These are phyloP conservation scores for Pygocentrus nattereri DNA, from an alignment of 2,797 vertebrate species.

Conservation along the genomic window DNA sequence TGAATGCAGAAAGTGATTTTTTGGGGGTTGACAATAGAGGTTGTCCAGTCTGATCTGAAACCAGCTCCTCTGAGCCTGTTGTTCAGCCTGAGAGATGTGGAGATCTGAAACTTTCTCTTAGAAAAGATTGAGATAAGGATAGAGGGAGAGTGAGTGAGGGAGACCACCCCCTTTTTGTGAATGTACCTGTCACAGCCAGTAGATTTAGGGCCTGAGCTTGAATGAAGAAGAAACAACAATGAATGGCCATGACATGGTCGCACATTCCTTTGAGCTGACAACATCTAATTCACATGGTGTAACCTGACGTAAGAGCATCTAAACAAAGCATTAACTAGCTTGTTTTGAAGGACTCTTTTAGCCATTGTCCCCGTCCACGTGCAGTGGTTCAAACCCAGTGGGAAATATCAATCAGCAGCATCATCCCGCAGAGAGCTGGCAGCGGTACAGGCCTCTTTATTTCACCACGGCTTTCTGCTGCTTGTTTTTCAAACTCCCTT, in stretches of 20 bases:
- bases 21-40: neutral
- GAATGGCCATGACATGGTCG: conserved; percentile 57
- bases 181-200: conserved; percentile 57
- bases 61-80: neutral
- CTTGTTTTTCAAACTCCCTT: neutral
- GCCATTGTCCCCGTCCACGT: conserved; percentile 53
- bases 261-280: conserved; percentile 65
- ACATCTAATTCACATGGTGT: conserved; percentile 61
- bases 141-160: neutral
- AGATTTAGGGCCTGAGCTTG: conserved; percentile 56
- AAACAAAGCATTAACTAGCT: conserved; percentile 52
- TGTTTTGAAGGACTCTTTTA: conserved; percentile 52
- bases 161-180: conserved; percentile 42
- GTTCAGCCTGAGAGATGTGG: neutral
- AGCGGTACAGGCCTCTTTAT: conserved; percentile 25
- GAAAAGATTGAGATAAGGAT: neutral
- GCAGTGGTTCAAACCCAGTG: conserved; percentile 44
- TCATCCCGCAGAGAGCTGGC: conserved; percentile 34
- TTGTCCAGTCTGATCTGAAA: neutral
- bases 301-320: conserved; percentile 57
- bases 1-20: neutral
- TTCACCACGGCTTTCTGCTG: neutral
- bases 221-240: conserved; percentile 52
- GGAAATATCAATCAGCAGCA: conserved; percentile 52
- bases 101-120: neutral